phyloP scores from a whole-genome alignment of 2,797 vertebrate species.

The Apodemus agrarius region DNA sequence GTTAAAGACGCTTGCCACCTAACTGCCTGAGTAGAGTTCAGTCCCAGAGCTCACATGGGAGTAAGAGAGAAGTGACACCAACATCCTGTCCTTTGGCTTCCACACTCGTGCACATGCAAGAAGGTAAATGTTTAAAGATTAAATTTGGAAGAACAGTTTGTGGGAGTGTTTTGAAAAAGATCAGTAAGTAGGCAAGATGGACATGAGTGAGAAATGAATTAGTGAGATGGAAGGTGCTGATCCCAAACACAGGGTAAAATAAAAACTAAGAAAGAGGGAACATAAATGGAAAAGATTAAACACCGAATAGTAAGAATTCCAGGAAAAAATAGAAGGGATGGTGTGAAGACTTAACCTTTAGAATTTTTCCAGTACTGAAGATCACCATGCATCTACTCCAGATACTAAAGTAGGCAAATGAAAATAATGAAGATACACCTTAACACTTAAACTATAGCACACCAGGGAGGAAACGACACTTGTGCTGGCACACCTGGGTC shows the following conservation, averaged over 20 bases:
- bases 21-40: background rate
- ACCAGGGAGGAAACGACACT: background rate
- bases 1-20: background rate
- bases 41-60: background rate
- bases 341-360: background rate
- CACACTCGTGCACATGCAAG: background rate
- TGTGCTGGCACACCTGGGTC: background rate
- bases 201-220: background rate
- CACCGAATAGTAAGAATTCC: background rate
- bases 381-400: background rate
- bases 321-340: background rate
- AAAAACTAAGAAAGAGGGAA: background rate
- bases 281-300: background rate
- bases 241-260: background rate
- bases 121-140: background rate
- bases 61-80: background rate
- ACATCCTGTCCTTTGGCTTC: background rate
- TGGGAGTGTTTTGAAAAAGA: background rate
- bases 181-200: background rate
- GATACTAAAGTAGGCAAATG: background rate
- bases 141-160: background rate
- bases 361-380: background rate
- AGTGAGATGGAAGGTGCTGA: background rate
- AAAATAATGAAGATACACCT: background rate
- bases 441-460: background rate